phyloP scores from a whole-genome alignment of 2,888 invertebrate genomes.

The Catocala fraxini region DNA sequence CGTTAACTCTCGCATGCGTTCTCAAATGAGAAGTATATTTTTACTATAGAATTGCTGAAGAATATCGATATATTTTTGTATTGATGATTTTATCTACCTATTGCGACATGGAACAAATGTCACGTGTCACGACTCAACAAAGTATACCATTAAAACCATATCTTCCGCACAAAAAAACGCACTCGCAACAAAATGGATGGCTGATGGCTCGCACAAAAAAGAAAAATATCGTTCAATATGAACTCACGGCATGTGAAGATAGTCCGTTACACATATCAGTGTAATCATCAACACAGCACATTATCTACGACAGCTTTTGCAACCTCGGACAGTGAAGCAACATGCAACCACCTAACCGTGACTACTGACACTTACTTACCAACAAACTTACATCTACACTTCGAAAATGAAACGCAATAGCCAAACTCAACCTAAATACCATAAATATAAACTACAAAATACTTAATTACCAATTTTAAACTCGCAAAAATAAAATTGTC shows the following conservation, averaged over 20 bases:
- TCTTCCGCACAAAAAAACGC: background rate
- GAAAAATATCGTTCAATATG: conserved; percentile 49
- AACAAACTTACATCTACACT: conserved; percentile 49
- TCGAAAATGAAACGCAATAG: conserved; percentile 28
- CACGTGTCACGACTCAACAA: background rate
- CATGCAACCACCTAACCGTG: conserved; percentile 70
- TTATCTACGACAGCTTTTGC: conserved; percentile 80
- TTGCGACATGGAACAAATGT: background rate
- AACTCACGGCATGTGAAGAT: conserved; percentile 67
- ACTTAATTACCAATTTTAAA: conserved; percentile 21
- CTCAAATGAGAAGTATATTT: too few relatives aligned
- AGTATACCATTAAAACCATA: background rate
- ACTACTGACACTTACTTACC: conserved; percentile 72
- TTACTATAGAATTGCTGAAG: too few relatives aligned
- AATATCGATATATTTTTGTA: too few relatives aligned
- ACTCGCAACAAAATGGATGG: background rate
- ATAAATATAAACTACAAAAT: conserved; percentile 24
- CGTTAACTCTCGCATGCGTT: too few relatives aligned
- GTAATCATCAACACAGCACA: conserved; percentile 69
- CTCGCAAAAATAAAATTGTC: conserved; percentile 27
- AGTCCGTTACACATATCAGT: conserved; percentile 78
- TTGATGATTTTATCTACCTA: too few relatives aligned
- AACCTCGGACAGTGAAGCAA: conserved; percentile 78
- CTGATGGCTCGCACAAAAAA: conserved; percentile 38
- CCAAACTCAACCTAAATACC: conserved; percentile 24